Evolutionary conservation across 2,797 vertebrate species (phyloP).

Genomic region (Halcyon smyrnensis): DNA sequence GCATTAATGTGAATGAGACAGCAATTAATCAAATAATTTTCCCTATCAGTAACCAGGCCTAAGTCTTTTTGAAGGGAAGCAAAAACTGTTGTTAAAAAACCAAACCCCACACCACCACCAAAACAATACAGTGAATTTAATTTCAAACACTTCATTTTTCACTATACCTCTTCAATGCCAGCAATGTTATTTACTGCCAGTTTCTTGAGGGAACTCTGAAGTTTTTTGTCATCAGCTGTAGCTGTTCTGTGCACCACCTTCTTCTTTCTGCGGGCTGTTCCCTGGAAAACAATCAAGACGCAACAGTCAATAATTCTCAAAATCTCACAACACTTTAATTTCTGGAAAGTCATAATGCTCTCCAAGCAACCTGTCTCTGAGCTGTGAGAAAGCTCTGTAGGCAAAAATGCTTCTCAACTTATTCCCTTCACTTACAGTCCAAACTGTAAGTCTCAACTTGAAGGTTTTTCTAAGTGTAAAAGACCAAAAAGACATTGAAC

Average conservation of each 20-base stretch:
- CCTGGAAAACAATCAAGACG: slow-evolving; percentile 77
- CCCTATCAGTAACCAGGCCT: not conserved
- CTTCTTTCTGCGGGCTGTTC: slow-evolving; percentile 98
- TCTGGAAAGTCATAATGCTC: not conserved
- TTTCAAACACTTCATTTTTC: not conserved
- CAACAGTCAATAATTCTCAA: not conserved
- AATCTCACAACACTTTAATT: not conserved
- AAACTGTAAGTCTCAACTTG: not conserved
- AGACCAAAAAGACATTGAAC: not conserved
- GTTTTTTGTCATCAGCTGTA: slow-evolving; percentile 98
- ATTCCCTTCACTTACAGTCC: not conserved
- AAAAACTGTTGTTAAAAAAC: not conserved
- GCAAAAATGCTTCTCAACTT: not conserved
- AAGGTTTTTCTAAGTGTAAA: not conserved
- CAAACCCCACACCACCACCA: not conserved
- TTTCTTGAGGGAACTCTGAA: slow-evolving; percentile 97
- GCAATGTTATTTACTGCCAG: slow-evolving; percentile 98
- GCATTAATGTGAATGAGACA: not conserved
- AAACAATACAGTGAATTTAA: not conserved
- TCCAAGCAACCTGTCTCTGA: not conserved
- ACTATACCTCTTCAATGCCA: slow-evolving; percentile 94
- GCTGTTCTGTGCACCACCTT: slow-evolving; percentile 99
- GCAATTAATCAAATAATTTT: not conserved
- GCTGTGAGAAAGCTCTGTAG: not conserved
- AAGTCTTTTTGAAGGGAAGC: not conserved